phyloP scores from a whole-genome alignment of 2,797 vertebrate species.

The Distichodus sexfasciatus region DNA sequence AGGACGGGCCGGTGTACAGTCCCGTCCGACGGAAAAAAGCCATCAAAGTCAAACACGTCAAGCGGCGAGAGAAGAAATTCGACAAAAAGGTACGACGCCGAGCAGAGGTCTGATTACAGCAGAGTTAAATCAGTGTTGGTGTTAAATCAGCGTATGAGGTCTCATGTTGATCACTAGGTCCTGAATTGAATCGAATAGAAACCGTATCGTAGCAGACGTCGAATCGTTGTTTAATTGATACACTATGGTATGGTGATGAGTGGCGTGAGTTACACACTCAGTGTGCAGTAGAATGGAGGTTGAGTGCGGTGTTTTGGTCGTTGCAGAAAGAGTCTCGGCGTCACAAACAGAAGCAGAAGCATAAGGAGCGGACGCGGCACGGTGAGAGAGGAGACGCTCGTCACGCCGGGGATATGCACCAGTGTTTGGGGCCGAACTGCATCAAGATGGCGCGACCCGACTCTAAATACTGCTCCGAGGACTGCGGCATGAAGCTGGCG shows the following conservation, averaged over 20 bases:
- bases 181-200: too few species aligned
- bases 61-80: conserved; percentile 91
- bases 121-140: too few species aligned
- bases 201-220: too few species aligned
- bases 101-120: too few species aligned
- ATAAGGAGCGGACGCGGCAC: conserved; percentile 83
- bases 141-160: too few species aligned
- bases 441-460: conserved; percentile 72
- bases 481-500: conserved; percentile 92
- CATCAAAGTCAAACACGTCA: conserved; percentile 93
- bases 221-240: too few species aligned
- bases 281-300: neutral
- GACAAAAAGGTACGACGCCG: conserved; percentile 96
- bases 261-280: too few species aligned
- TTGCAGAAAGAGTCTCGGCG: conserved; percentile 86
- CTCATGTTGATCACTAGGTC: too few species aligned
- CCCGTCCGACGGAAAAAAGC: conserved; percentile 87
- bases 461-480: conserved; percentile 93
- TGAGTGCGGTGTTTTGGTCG: neutral
- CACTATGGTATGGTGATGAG: too few species aligned
- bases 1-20: conserved; percentile 84
- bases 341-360: conserved; percentile 90
- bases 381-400: conserved; percentile 76
- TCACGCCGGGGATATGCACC: conserved; percentile 74
- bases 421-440: conserved; percentile 91